phyloP scores from a whole-genome alignment of 1,140 invertebrate genomes.

The Radopholus similis region DNA sequence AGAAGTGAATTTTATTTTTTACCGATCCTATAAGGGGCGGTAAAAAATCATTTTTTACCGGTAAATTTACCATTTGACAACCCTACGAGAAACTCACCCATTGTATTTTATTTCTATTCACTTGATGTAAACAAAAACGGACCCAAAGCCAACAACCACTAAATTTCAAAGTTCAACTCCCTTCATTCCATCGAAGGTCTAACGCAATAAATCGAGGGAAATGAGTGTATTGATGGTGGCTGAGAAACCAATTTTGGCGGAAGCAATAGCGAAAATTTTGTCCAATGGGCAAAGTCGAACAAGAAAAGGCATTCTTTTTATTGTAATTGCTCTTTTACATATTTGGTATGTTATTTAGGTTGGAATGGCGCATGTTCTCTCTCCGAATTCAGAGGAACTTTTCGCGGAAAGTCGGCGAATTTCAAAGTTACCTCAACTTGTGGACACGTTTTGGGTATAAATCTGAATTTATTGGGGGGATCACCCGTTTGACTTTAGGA shows the following conservation, averaged over 20 bases:
- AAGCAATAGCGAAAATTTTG: constrained; percentile 86
- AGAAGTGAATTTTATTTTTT: too few species aligned
- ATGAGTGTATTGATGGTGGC: constrained; percentile 94
- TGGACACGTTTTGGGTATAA: constrained; percentile 8
- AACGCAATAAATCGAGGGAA: too few species aligned
- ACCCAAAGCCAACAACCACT: too few species aligned
- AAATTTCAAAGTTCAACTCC: background rate
- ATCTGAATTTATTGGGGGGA: constrained; percentile 60
- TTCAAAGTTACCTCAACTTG: constrained; percentile 39
- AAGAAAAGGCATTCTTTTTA: constrained; percentile 75
- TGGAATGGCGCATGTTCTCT: constrained; percentile 84
- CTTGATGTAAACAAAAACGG: too few species aligned
- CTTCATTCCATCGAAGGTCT: background rate
- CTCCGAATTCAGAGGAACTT: constrained; percentile 84
- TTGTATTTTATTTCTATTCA: too few species aligned
- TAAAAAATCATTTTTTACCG: too few species aligned
- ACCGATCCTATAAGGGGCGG: too few species aligned
- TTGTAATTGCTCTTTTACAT: constrained; percentile 73
- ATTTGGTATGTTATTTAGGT: constrained; percentile 60
- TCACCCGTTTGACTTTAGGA: constrained; percentile 69
- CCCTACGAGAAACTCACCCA: too few species aligned
- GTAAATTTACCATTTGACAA: too few species aligned
- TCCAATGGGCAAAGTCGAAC: constrained; percentile 77
- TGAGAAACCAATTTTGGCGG: constrained; percentile 95
- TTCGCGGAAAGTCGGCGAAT: constrained; percentile 67